Base-by-base conservation (phyloP, 2,113 vertebrate genomes). In the Lutjanus erythropterus region DNA sequence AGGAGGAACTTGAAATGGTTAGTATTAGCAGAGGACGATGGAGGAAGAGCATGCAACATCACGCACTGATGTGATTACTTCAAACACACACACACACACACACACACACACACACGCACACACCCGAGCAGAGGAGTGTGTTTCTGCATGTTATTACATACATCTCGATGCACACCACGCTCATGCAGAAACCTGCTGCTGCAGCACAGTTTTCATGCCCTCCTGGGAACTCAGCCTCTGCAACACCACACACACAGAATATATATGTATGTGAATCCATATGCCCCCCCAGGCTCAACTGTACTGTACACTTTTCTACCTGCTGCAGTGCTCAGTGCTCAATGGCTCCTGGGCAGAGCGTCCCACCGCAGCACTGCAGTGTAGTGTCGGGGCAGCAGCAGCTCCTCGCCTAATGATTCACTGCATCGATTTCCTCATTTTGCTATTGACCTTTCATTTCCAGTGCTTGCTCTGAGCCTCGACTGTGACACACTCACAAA, bases 381-480 rank as follows among this genome's bases (percentile, higher is more conserved):
- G 53, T 21, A n/a, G 56, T 25, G 58, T 25, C 29, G 1, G n/a
- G 23, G 56, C 23, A 59, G 75, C 9, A 59, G 71, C 35, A 33
- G 50, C n/a, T 44, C 55, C 58, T 21, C 16, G 12, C 59, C 66
- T 66, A 46, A 76, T 76, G 66, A 75, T 85, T 75, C 35, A 80
- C 60, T 41, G 52, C 60, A 76, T 76, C 46, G 29, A 85, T 80
- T 67, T 76, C 37, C 77, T 61, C 44, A 60, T 80, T 84, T 80
- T 18, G 37, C 39, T 41, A 21, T 59, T 71, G 77, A 80, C 66
- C 83, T 80, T 71, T 76, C 15, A 9, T 66, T 71, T 23, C 42
- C 42, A 18, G 5, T 35, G 47, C 70, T 25, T 21, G 50, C 46
- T 61, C 56, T 11, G 49, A 46, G 25, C 15, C 58, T 29, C 2